Conservation (phyloP, 37 sponge, comb jelly and placozoan species). For the Cladorhizidae sp. region DNA sequence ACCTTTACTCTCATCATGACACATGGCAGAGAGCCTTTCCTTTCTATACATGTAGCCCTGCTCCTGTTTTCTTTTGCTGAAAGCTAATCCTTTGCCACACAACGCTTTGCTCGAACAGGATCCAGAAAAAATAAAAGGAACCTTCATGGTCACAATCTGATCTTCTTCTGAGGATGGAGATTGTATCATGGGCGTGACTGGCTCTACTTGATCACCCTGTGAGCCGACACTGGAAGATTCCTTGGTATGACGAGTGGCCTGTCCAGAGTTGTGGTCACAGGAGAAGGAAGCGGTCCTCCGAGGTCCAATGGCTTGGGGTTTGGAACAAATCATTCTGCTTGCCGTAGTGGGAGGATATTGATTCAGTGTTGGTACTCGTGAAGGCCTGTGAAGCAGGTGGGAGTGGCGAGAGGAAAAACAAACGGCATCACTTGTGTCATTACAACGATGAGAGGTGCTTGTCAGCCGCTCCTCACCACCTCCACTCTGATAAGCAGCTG, state of each 20-base stretch:
- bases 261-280: background rate
- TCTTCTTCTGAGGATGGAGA: constrained; percentile 7
- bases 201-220: constrained; percentile 4
- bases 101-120: background rate
- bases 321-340: background rate
- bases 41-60: background rate
- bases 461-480: too few species aligned
- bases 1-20: background rate
- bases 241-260: background rate
- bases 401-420: background rate
- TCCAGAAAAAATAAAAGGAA: constrained; percentile 12
- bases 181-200: background rate
- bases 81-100: too few species aligned
- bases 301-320: background rate
- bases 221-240: constrained; percentile 18
- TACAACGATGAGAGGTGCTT: too few species aligned
- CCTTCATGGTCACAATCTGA: constrained; percentile 3
- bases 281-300: constrained; percentile 28
- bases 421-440: background rate
- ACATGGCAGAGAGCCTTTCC: background rate
- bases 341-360: too few species aligned
- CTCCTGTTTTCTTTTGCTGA: background rate
- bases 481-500: too few species aligned
- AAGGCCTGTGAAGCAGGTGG: background rate
- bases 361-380: background rate